A percentile compares a stretch with the other conserved stretches of the same genome.
These are phyloP conservation scores for Lycaena phlaeas DNA, from an alignment of 2,888 invertebrate genomes.

Conservation along the genomic window DNA sequence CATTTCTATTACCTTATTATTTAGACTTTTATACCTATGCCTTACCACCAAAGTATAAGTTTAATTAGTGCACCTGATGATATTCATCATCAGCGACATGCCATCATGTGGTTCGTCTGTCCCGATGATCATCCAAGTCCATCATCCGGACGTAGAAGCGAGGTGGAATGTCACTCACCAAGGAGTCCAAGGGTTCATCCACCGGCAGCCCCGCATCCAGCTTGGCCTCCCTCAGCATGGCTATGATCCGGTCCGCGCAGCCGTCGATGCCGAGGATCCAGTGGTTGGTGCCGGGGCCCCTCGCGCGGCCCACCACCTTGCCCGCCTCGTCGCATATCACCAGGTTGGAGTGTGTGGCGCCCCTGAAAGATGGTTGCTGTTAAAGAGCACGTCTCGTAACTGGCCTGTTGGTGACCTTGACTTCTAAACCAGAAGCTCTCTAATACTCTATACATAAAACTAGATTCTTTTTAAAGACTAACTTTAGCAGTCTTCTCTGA, in stretches of 20 bases:
- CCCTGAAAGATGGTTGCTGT: conserved; percentile 70
- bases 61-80: no score
- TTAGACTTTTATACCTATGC: no score
- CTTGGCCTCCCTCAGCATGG: conserved; percentile 81
- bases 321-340: conserved; percentile 84
- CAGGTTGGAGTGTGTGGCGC: conserved; percentile 87
- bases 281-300: conserved; percentile 86
- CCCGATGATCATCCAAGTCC: no score
- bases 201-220: conserved; percentile 72
- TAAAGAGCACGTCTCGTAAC: neutral
- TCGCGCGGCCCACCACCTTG: conserved; percentile 75
- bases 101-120: no score
- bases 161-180: conserved; percentile 69
- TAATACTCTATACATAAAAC: no score
- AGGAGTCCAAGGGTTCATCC: conserved; percentile 73
- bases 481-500: no score
- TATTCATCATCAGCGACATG: no score
- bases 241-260: conserved; percentile 80
- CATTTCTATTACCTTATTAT: no score
- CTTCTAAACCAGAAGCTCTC: no score
- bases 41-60: no score
- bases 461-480: neutral
- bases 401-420: no score
- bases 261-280: conserved; percentile 89
- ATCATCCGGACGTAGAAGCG: no score